A percentile compares a stretch with the other conserved stretches of the same genome.
These are phyloP conservation scores for Grapholita molesta DNA, from an alignment of 1,140 invertebrate species.

Conservation along the genomic window DNA sequence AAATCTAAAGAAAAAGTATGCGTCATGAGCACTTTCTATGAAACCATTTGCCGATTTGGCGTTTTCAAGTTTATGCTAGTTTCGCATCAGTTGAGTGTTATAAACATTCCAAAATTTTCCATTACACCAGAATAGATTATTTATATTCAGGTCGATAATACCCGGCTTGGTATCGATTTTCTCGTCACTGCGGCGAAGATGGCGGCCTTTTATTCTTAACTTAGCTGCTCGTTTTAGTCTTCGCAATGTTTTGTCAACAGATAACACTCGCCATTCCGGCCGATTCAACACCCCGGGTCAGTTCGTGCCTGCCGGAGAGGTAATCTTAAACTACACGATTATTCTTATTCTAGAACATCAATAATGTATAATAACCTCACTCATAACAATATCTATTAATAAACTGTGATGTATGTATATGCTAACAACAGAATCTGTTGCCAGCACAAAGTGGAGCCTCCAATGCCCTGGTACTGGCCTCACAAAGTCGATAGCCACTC, in stretches of 20 bases:
- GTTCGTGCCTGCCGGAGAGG: constrained; percentile 55
- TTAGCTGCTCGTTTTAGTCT: constrained; percentile 18
- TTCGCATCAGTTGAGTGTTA: background rate
- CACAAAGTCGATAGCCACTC: constrained; percentile 48
- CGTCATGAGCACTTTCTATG: constrained; percentile 3
- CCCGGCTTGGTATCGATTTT: constrained; percentile 12
- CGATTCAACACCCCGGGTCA: constrained; percentile 57
- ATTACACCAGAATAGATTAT: background rate
- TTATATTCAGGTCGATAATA: background rate
- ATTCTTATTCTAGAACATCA: background rate
- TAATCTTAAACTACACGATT: constrained; percentile 29
- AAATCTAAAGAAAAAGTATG: background rate
- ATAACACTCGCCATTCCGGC: constrained; percentile 42
- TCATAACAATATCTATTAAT: constrained; percentile 13
- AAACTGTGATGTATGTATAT: background rate
- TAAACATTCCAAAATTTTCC: background rate
- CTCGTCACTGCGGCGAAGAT: background rate
- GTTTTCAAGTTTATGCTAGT: background rate
- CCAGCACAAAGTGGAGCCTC: constrained; percentile 39
- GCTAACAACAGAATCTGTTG: constrained; percentile 13
- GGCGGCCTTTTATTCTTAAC: constrained; percentile 12
- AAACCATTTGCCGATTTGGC: background rate
- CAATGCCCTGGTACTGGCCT: constrained; percentile 45
- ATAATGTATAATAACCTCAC: background rate
- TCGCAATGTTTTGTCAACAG: constrained; percentile 28